Conservation (phyloP, 1,140 invertebrate genomes). For the Zaprionus nigranus region DNA sequence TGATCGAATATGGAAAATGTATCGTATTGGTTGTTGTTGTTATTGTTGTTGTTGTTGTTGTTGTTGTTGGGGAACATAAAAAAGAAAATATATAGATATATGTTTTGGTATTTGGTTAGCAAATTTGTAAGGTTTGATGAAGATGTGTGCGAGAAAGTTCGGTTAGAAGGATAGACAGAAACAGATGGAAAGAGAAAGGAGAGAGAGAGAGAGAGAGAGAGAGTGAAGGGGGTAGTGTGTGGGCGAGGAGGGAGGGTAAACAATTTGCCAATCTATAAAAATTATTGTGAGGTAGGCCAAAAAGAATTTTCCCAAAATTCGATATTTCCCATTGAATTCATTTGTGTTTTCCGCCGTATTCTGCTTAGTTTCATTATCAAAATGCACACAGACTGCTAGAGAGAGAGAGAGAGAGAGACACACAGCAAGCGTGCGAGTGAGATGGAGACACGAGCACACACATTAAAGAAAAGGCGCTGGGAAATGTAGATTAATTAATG, state of each 20-base stretch:
- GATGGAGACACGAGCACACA: not conserved
- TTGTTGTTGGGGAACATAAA: conserved; percentile 63
- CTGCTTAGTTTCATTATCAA: conserved; percentile 56
- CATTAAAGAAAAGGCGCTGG: conserved; percentile 1
- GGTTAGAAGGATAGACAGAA: conserved; percentile 39
- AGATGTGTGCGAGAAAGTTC: conserved; percentile 42
- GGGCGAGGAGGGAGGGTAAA: not conserved
- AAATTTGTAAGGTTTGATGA: conserved; percentile 66
- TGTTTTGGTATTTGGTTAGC: conserved; percentile 75
- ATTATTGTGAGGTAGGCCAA: conserved; percentile 56
- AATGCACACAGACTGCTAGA: conserved; percentile 42
- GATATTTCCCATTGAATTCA: conserved; percentile 19
- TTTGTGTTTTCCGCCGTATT: conserved; percentile 36
- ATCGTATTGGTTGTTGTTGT: no score
- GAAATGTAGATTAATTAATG: conserved; percentile 72
- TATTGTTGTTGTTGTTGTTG: conserved; percentile 43
- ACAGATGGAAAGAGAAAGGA: conserved; percentile 11
- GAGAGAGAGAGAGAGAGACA: conserved; percentile 29
- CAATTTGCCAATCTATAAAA: conserved; percentile 59
- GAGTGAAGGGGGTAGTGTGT: conserved; percentile 1
- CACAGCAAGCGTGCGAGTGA: conserved; percentile 6
- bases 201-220: conserved; percentile 13
- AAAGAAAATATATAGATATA: conserved; percentile 76
- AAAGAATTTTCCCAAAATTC: conserved; percentile 29
- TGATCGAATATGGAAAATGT: conserved; percentile 24